Evolutionary conservation across 2,797 vertebrate genomes (phyloP).

Genomic region (Odontamblyopus rebecca): DNA sequence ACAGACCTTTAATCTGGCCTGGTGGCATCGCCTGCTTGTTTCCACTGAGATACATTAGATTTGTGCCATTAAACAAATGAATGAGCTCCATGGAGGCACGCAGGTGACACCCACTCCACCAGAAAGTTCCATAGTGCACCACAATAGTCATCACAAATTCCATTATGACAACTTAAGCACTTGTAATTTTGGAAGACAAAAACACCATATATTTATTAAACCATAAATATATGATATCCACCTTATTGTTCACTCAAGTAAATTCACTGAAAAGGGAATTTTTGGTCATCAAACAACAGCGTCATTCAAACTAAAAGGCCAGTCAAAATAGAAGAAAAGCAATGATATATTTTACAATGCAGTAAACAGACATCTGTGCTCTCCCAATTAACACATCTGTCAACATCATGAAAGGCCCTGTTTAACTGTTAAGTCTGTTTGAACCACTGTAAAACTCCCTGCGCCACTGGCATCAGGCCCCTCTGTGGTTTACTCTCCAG

Average conservation of each 20-base stretch:
- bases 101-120: too few species aligned
- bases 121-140: too few species aligned
- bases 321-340: neutral
- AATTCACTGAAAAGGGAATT: neutral
- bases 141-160: too few species aligned
- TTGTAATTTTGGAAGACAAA: neutral
- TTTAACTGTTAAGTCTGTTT: conserved; percentile 18
- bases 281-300: neutral
- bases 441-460: conserved; percentile 34
- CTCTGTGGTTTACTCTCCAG: conserved; percentile 34
- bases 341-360: conserved; percentile 23
- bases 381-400: conserved; percentile 45
- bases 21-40: too few species aligned
- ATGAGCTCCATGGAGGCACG: too few species aligned
- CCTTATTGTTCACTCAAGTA: neutral
- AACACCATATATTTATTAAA: neutral
- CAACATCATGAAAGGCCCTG: conserved; percentile 18
- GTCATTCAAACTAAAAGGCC: neutral
- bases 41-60: too few species aligned
- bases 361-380: conserved; percentile 38
- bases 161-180: too few species aligned
- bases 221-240: neutral
- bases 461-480: conserved; percentile 38
- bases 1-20: too few species aligned
- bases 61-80: too few species aligned